phyloP scores from a whole-genome alignment of 2,113 vertebrate species.

The Oncorhynchus tshawytscha region DNA sequence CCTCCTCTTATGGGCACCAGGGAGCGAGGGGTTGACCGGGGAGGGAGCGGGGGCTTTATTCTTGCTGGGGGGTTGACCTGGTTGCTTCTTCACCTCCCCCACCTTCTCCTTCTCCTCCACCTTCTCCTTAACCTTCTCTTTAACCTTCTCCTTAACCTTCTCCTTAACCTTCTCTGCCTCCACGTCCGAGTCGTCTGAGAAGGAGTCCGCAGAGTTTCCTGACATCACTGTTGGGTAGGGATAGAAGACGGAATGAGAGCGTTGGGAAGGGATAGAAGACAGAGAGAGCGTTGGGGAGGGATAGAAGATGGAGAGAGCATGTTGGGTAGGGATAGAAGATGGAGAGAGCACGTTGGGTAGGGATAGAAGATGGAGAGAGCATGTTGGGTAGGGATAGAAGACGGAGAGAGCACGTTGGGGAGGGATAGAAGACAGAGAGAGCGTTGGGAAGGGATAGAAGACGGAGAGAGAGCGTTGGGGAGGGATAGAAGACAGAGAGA shows the following conservation, averaged over 20 bases:
- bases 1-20: slow-evolving; percentile 64
- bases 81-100: slow-evolving; percentile 60
- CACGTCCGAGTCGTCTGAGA: slow-evolving; percentile 71
- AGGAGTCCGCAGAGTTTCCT: slow-evolving; percentile 73
- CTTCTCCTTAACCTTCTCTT: slow-evolving; percentile 60
- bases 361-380: no score
- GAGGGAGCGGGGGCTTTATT: slow-evolving; percentile 45
- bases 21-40: slow-evolving; percentile 25
- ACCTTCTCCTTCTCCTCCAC: slow-evolving; percentile 4
- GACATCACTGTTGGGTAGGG: slow-evolving; percentile 68
- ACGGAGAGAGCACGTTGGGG: background rate
- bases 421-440: background rate
- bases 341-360: no score
- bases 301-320: no score
- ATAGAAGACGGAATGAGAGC: background rate
- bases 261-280: no score
- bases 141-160: slow-evolving; percentile 38
- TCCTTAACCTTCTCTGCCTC: slow-evolving; percentile 47
- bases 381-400: no score
- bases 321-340: no score
- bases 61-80: slow-evolving; percentile 56
- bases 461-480: no score
- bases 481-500: no score
- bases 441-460: accelerated
- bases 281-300: no score